Base-by-base conservation (phyloP, 2,888 invertebrate genomes). In the Eledone cirrhosa region DNA sequence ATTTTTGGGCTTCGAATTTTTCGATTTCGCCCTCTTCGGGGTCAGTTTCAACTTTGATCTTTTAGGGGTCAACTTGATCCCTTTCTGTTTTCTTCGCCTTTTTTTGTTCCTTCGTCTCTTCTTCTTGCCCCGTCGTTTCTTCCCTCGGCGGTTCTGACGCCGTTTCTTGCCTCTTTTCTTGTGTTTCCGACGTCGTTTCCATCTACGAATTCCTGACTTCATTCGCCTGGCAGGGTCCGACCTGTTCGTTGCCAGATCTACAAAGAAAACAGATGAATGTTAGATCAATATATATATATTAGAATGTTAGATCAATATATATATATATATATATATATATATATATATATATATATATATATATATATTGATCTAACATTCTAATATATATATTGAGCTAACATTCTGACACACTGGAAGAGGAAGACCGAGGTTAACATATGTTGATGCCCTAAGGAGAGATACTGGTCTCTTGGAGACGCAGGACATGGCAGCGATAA, bases 241-340 rank as follows among this genome's bases (percentile, higher is more conserved):
- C 41, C 72, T 31, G 41, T 72, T 72, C 41, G 72, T 72, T n/a
- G 72, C 72, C 29, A 72, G 41, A 72, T 72, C 72, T 72, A n/a
- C n/a, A n/a, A 41, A 72, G 41, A n/a, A 33, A 72, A 27, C 2
- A 63, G 11, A 63, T 19, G 11, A 11, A 63, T 19, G 13, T 31
- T 31, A 72, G 19, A 41, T 16, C 16, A 72, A 41, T 41, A 41
- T 2, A 1, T 41, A 11, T 1, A 41, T 11, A 41, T 41, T 11
- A 41, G 41, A n/a, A n/a, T n/a, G n/a, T n/a, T n/a, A n/a, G n/a
- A n/a, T n/a, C n/a, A n/a, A n/a, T n/a, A n/a, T n/a, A n/a, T n/a
- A n/a, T n/a, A n/a, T n/a, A n/a, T n/a, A n/a, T n/a, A n/a, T n/a
- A n/a, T n/a, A n/a, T n/a, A n/a, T n/a, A n/a, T n/a, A n/a, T n/a